Evolutionary conservation across 2,797 vertebrate species (phyloP).

Genomic region (Silurus aristotelis): DNA sequence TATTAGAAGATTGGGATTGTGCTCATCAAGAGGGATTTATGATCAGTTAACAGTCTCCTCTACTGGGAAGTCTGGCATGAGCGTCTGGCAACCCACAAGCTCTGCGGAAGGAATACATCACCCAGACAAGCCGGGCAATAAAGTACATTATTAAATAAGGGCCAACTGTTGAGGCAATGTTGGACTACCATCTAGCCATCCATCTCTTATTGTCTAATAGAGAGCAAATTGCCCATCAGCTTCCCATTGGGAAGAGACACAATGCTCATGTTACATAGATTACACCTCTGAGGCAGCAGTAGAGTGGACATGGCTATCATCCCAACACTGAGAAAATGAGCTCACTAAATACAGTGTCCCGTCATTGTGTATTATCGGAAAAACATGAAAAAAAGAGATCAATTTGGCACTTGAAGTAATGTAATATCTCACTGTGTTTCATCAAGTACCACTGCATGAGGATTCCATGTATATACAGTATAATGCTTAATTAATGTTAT

Average conservation of each 20-base stretch:
- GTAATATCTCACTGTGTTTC: not conserved
- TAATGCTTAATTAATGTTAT: not conserved
- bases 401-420: conserved; percentile 9
- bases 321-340: conserved; percentile 40
- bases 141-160: conserved; percentile 52
- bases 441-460: not conserved
- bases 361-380: conserved; percentile 25
- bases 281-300: conserved; percentile 29
- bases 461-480: not conserved
- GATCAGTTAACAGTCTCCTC: conserved; percentile 43
- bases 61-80: conserved; percentile 38
- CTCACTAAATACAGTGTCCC: conserved; percentile 39
- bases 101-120: conserved; percentile 47
- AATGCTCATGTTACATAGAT: conserved; percentile 36
- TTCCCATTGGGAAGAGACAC: conserved; percentile 59
- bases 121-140: conserved; percentile 46
- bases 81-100: conserved; percentile 43
- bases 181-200: conserved; percentile 38
- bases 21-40: conserved; percentile 50
- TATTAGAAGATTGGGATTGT: conserved; percentile 45
- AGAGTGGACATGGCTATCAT: conserved; percentile 42
- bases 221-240: conserved; percentile 69
- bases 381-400: conserved; percentile 28
- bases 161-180: conserved; percentile 48
- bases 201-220: conserved; percentile 62